A percentile compares a stretch with the other conserved stretches of the same genome.
These are phyloP conservation scores for Holothuria leucospilota DNA, from an alignment of 53 echinoderm and acorn worm genomes.

Conservation along the genomic window DNA sequence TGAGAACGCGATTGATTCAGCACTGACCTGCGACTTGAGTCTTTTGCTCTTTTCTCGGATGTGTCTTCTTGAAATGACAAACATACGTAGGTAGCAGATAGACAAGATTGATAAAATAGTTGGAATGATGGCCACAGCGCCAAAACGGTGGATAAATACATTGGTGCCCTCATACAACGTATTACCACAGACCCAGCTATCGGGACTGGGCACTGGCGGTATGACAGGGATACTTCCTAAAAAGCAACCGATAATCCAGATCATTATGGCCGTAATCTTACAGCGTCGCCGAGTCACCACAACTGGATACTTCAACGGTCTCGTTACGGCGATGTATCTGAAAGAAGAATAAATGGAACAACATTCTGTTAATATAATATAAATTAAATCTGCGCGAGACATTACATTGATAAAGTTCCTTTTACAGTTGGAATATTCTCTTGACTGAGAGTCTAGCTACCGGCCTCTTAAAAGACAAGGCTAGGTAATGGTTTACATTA, in stretches of 20 bases:
- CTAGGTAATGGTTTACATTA: no score
- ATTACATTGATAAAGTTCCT: no score
- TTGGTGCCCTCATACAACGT: slow-evolving; percentile 6
- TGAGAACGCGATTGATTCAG: neutral
- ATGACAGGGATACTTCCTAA: slow-evolving; percentile 5
- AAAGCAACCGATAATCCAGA: neutral
- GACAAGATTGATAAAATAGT: neutral
- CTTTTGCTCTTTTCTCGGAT: neutral
- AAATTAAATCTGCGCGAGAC: no score
- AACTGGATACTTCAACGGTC: slow-evolving; percentile 38
- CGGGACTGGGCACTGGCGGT: slow-evolving; percentile 5
- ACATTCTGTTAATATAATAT: no score
- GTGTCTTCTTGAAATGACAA: neutral
- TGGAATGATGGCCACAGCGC: neutral
- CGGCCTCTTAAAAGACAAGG: no score
- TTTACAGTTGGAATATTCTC: no score
- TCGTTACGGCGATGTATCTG: slow-evolving; percentile 43
- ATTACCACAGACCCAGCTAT: slow-evolving; percentile 25
- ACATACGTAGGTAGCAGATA: slow-evolving; percentile 30
- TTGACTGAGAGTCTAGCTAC: no score
- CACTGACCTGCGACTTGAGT: neutral
- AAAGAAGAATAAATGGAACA: no score
- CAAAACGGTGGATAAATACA: neutral
- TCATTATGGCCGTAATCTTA: neutral
- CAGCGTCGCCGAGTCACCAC: slow-evolving; percentile 15